A percentile compares a stretch with the other conserved stretches of the same genome.
Conservation (phyloP, 2,113 vertebrate genomes). For the Drymodes brunneopygia region DNA sequence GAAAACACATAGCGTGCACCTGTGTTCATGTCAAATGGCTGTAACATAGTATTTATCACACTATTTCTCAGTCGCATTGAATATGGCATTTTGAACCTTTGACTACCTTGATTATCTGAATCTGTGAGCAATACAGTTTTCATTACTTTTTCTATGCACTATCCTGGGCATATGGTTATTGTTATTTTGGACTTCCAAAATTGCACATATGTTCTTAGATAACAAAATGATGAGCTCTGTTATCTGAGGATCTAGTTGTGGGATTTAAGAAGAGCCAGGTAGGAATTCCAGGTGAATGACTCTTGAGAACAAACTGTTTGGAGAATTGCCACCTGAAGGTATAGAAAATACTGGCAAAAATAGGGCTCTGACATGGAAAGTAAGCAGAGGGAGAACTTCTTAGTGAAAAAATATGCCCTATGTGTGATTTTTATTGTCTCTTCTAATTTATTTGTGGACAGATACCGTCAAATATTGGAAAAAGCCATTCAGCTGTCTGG, state of each 20-base stretch:
- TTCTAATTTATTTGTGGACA: slow-evolving; percentile 38
- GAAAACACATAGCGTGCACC: background rate
- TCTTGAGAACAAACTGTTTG: background rate
- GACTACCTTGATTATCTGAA: background rate
- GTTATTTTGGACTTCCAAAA: background rate
- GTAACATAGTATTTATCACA: background rate
- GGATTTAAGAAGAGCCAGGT: background rate
- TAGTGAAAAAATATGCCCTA: background rate
- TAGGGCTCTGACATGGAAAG: background rate
- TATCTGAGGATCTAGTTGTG: background rate
- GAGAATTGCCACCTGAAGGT: background rate
- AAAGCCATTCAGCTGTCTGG: slow-evolving; percentile 91
- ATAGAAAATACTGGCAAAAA: background rate
- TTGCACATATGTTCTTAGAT: background rate
- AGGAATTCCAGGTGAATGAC: background rate
- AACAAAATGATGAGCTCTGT: background rate
- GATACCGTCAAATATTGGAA: slow-evolving; percentile 95
- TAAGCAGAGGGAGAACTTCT: background rate
- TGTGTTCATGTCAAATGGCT: background rate
- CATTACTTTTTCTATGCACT: background rate
- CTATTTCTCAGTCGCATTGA: background rate
- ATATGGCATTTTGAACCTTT: background rate
- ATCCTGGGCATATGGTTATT: fast-evolving
- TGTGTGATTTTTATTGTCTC: background rate
- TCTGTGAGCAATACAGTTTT: fast-evolving